Evolutionary conservation across 2,797 vertebrate species (phyloP), one percentile per base, ranked within the genome.

Genomic region (Denticeps clupeoides): DNA sequence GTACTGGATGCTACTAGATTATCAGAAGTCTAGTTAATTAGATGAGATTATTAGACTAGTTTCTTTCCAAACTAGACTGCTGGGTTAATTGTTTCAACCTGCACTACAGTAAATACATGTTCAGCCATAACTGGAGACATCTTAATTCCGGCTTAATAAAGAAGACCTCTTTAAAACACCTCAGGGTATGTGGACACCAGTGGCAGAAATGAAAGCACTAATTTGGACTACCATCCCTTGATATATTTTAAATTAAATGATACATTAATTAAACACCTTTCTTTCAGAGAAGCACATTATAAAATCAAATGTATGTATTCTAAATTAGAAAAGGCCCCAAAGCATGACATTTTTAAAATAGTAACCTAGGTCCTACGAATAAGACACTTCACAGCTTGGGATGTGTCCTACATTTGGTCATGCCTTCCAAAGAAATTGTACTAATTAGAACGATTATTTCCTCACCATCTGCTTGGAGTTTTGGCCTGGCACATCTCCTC

Each of bases 351-450:
- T 23, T 38, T 47, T 47, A 37, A 52, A 53, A 45, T 41, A 47
- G 37, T 43, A 49, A 33, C 35, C 45, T 18, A 48, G 41, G 50
- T 58, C 51, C 49, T 53, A 68, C 58, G 52, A 31, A 56, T 50
- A 55, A 70, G 52, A 59, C 41, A 51, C 45, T 53, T 49, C 49
- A 65, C 57, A 54, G 47, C 63, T 38, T 41, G 53, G 58, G 58
- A 60, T 53, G 58, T 65, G 64, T 57, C 56, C 42, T 63, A 61
- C 55, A 58, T 73, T 72, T 56, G 64, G 29, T 58, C 62, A 58
- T 38, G 16, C 58, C 62, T 62, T 64, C 62, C 64, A 62, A 62
- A 59, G 45, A 73, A 62, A 58, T 58, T 52, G 35, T 54, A 43
- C 27, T 51, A 45, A 64, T 68, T 47, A 28, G 45, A 54, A 63